phyloP scores from a whole-genome alignment of 2,113 vertebrate genomes.

The Platysternon megacephalum region DNA sequence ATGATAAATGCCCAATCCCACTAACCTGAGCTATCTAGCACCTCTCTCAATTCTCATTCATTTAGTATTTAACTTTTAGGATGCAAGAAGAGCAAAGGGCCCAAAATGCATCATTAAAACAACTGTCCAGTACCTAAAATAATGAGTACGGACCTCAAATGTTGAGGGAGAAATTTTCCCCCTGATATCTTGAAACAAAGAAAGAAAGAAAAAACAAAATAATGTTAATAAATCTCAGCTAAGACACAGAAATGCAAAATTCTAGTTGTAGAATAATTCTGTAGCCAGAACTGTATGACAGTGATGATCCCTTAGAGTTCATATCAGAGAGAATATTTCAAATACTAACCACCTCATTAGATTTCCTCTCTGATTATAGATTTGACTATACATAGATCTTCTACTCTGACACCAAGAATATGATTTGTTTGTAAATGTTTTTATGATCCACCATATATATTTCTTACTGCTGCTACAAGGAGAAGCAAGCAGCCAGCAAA shows the following conservation, averaged over 20 bases:
- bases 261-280: not conserved
- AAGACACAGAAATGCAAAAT: not conserved
- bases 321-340: not conserved
- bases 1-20: not conserved
- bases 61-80: not conserved
- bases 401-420: not conserved
- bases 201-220: not conserved
- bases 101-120: not conserved
- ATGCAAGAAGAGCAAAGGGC: not conserved
- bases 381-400: not conserved
- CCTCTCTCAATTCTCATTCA: not conserved
- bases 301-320: not conserved
- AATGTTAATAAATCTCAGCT: not conserved
- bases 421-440: not conserved
- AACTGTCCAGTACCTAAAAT: not conserved
- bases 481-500: not conserved
- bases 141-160: not conserved
- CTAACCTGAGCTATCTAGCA: not conserved
- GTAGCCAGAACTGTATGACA: not conserved
- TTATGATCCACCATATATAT: not conserved
- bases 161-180: not conserved
- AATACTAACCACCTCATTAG: not conserved
- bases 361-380: not conserved
- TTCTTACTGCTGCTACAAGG: not conserved
- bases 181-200: fast-evolving